These are phyloP conservation scores for Cirrhinus molitorella DNA, from an alignment of 2,797 vertebrate genomes.

Conservation along the genomic window DNA sequence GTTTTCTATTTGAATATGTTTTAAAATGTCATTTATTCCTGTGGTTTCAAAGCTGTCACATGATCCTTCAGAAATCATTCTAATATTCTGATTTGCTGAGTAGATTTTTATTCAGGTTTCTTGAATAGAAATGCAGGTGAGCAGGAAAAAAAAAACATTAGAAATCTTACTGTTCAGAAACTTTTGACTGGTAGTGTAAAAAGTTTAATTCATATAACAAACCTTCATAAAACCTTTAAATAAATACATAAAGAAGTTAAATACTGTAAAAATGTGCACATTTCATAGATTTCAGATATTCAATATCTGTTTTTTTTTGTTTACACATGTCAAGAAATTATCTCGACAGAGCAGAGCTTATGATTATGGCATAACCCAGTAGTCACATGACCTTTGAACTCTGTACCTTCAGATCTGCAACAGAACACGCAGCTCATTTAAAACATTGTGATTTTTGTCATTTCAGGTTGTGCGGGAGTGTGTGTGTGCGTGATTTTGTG, in stretches of 20 bases:
- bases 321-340: constrained; percentile 3
- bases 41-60: no score
- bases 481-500: not conserved
- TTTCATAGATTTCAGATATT: not conserved
- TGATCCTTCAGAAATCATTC: no score
- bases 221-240: not conserved
- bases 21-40: no score
- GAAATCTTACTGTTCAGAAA: no score
- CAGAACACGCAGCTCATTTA: not conserved
- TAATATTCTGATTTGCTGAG: no score
- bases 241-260: not conserved
- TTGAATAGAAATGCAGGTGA: no score
- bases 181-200: no score
- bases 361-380: not conserved
- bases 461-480: constrained; percentile 8
- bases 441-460: constrained; percentile 7
- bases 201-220: not conserved
- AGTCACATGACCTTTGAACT: constrained; percentile 7
- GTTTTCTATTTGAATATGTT: no score
- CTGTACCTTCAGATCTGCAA: not conserved
- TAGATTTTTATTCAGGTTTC: no score
- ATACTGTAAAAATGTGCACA: not conserved
- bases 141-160: no score
- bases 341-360: not conserved
- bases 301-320: not conserved